phyloP scores from a whole-genome alignment of 2,888 invertebrate genomes.

The Trichogramma evanescens region DNA sequence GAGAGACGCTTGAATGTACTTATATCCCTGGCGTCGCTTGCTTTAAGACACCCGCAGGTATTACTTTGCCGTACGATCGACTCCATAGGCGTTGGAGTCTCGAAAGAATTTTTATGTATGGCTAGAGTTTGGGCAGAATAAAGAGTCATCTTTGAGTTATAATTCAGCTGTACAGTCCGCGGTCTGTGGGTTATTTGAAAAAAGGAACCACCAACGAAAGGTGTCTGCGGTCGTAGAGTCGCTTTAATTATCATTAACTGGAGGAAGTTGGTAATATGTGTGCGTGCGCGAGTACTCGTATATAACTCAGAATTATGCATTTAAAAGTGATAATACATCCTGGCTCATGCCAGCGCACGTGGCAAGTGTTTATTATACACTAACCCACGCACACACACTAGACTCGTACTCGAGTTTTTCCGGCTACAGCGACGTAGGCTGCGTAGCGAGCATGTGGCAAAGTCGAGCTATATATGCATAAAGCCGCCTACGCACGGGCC shows the following conservation, averaged over 20 bases:
- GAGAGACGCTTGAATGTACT: too few relatives aligned
- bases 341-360: slow-evolving; percentile 16
- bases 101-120: too few relatives aligned
- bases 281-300: slow-evolving; percentile 25
- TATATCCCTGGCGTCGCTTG: too few relatives aligned
- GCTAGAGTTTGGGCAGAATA: too few relatives aligned
- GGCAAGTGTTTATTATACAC: background rate
- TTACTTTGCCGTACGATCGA: too few relatives aligned
- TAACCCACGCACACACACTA: slow-evolving; percentile 19
- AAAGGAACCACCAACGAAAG: too few relatives aligned
- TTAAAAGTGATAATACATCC: slow-evolving; percentile 43
- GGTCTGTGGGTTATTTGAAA: too few relatives aligned
- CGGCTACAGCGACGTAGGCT: background rate
- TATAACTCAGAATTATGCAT: slow-evolving; percentile 47
- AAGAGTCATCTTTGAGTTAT: too few relatives aligned
- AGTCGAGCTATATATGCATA: background rate
- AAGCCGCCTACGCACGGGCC: too few relatives aligned
- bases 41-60: too few relatives aligned
- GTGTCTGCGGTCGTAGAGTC: slow-evolving; percentile 26
- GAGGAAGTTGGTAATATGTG: slow-evolving; percentile 23
- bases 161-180: too few relatives aligned
- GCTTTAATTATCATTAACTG: slow-evolving; percentile 48
- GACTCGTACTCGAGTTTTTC: slow-evolving; percentile 22
- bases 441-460: slow-evolving; percentile 19
- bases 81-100: too few relatives aligned